phyloP scores from a whole-genome alignment of 1,140 invertebrate genomes.

The Bacillus rossius region DNA sequence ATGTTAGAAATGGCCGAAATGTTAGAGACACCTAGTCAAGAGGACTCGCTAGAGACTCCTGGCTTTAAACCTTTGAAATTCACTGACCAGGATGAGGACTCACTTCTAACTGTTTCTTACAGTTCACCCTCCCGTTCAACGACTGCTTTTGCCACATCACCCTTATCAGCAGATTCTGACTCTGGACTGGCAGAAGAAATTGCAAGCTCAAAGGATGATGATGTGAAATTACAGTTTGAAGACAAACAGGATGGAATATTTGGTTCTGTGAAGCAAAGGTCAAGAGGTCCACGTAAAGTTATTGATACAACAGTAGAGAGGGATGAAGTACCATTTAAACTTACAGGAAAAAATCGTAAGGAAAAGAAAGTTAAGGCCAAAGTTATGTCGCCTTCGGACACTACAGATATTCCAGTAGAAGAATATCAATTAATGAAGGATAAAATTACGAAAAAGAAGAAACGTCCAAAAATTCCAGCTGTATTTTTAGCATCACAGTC shows the following conservation, averaged over 20 bases:
- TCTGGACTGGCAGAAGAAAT: too few relatives aligned
- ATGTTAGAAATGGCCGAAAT: too few relatives aligned
- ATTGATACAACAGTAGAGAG: not conserved
- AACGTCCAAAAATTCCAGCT: conserved; percentile 20
- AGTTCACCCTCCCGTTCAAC: too few relatives aligned
- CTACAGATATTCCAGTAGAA: conserved; percentile 10
- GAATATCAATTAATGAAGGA: conserved; percentile 18
- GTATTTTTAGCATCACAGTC: conserved; percentile 16
- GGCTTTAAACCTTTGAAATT: too few relatives aligned
- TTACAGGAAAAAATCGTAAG: not conserved
- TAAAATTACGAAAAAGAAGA: conserved; percentile 23
- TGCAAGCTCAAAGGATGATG: too few relatives aligned
- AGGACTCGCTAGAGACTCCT: too few relatives aligned
- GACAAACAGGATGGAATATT: conserved; percentile 17
- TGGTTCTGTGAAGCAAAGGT: conserved; percentile 21
- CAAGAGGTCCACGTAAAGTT: conserved; percentile 9
- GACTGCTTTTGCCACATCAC: too few relatives aligned
- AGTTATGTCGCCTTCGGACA: not conserved
- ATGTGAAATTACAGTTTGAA: not conserved
- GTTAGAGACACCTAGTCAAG: too few relatives aligned
- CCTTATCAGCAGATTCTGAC: too few relatives aligned
- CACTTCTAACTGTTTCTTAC: too few relatives aligned
- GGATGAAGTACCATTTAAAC: not conserved
- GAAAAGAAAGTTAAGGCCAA: conserved; percentile 10
- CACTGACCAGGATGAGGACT: too few relatives aligned